These are phyloP conservation scores for Tragulus kanchil DNA, from an alignment of 2,113 vertebrate species.

Conservation along the genomic window DNA sequence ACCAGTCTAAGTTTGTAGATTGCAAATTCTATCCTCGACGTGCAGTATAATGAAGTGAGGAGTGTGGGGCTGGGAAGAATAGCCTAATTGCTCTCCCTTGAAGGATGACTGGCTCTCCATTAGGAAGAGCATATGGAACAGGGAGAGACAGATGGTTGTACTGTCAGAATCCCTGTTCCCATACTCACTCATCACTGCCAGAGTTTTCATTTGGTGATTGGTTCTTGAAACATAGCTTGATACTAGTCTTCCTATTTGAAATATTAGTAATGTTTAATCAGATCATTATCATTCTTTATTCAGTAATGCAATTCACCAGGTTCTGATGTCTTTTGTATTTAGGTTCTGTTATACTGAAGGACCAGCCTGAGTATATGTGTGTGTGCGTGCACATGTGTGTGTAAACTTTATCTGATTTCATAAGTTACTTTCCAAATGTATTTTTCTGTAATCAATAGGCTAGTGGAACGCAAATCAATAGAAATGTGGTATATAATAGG, in stretches of 20 bases:
- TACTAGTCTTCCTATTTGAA: slow-evolving; percentile 45
- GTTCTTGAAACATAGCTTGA: slow-evolving; percentile 56
- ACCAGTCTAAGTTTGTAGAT: slow-evolving; percentile 19
- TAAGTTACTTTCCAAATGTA: slow-evolving; percentile 19
- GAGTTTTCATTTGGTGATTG: slow-evolving; percentile 37
- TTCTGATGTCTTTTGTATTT: slow-evolving; percentile 65
- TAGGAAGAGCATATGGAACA: background rate
- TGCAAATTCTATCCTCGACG: background rate
- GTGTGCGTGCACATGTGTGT: background rate
- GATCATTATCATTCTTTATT: slow-evolving; percentile 58
- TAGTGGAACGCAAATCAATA: slow-evolving; percentile 51
- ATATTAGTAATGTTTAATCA: slow-evolving; percentile 57
- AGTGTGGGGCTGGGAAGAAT: background rate
- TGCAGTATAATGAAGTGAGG: background rate
- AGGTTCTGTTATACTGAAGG: slow-evolving; percentile 44
- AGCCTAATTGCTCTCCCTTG: slow-evolving; percentile 41
- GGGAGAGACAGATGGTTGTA: background rate
- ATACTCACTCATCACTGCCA: background rate
- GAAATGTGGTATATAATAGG: slow-evolving; percentile 48
- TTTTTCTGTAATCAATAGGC: slow-evolving; percentile 48
- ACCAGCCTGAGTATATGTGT: background rate
- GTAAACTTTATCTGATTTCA: slow-evolving; percentile 37
- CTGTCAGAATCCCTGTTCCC: slow-evolving; percentile 10
- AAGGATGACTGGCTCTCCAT: background rate
- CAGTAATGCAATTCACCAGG: slow-evolving; percentile 34